Conservation (phyloP, 2,888 invertebrate genomes). For the Leucophenga montana region DNA sequence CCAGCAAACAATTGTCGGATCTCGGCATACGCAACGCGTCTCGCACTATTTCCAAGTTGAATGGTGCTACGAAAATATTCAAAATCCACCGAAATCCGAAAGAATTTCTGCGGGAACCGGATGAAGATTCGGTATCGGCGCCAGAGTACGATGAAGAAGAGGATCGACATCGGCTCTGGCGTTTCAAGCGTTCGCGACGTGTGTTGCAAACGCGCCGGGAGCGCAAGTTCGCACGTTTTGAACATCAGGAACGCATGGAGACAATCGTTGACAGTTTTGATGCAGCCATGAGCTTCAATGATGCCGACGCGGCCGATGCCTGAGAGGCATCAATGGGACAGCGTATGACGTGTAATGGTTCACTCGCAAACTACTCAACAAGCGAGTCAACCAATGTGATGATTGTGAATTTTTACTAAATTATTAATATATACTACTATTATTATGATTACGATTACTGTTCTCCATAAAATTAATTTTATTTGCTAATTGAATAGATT, state of each 20-base stretch:
- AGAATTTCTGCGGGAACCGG: constrained; percentile 66
- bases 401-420: constrained; percentile 69
- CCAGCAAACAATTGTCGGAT: constrained; percentile 53
- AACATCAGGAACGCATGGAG: constrained; percentile 69
- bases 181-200: constrained; percentile 52
- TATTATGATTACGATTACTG: constrained; percentile 53
- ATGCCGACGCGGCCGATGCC: constrained; percentile 65
- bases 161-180: constrained; percentile 62
- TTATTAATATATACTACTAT: constrained; percentile 59
- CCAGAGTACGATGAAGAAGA: constrained; percentile 66
- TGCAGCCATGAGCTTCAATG: constrained; percentile 67
- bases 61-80: constrained; percentile 61
- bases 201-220: constrained; percentile 48
- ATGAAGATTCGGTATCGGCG: constrained; percentile 68
- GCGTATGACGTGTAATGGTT: constrained; percentile 31
- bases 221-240: constrained; percentile 61
- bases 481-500: constrained; percentile 47
- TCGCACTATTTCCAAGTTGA: constrained; percentile 63
- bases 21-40: constrained; percentile 63
- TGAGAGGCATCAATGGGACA: constrained; percentile 43
- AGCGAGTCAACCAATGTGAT: constrained; percentile 62
- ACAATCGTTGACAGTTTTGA: constrained; percentile 68
- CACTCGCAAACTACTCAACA: constrained; percentile 31
- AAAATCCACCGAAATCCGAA: constrained; percentile 68
- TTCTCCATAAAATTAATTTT: constrained; percentile 64